These are phyloP conservation scores for Physocephala rufipes DNA, from an alignment of 2,888 invertebrate genomes.

Conservation along the genomic window DNA sequence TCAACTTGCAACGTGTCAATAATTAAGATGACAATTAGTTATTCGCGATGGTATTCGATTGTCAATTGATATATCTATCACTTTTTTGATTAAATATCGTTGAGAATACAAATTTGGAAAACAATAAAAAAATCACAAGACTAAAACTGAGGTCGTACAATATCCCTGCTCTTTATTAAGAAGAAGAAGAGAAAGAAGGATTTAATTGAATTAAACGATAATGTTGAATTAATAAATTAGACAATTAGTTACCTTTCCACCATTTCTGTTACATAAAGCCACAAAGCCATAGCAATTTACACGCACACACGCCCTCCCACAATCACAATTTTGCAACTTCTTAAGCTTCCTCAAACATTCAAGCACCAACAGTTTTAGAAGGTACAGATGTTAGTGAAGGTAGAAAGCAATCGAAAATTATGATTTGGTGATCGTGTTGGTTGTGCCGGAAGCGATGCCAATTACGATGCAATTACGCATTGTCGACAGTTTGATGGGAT, in stretches of 20 bases:
- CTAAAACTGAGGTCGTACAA: neutral
- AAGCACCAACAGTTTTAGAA: neutral
- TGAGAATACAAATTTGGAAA: too few species aligned
- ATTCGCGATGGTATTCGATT: too few species aligned
- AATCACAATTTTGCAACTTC: too few species aligned
- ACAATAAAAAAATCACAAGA: neutral
- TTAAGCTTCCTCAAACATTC: neutral
- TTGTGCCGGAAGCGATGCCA: neutral
- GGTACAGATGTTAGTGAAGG: neutral
- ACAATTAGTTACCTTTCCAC: slow-evolving; percentile 54
- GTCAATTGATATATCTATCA: too few species aligned
- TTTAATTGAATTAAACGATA: neutral
- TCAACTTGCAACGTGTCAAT: too few species aligned
- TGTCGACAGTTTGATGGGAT: slow-evolving; percentile 17
- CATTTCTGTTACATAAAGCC: too few species aligned
- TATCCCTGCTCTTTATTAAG: neutral
- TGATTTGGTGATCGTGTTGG: slow-evolving; percentile 15
- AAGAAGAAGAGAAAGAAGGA: slow-evolving; percentile 3
- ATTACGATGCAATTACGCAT: neutral
- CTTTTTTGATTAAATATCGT: too few species aligned
- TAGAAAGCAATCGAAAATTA: neutral
- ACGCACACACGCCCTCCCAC: too few species aligned
- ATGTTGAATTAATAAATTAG: neutral
- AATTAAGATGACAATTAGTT: too few species aligned
- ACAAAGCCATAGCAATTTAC: too few species aligned